Base-by-base conservation (phyloP, 2,888 invertebrate genomes). In the Agrotis clavis region DNA sequence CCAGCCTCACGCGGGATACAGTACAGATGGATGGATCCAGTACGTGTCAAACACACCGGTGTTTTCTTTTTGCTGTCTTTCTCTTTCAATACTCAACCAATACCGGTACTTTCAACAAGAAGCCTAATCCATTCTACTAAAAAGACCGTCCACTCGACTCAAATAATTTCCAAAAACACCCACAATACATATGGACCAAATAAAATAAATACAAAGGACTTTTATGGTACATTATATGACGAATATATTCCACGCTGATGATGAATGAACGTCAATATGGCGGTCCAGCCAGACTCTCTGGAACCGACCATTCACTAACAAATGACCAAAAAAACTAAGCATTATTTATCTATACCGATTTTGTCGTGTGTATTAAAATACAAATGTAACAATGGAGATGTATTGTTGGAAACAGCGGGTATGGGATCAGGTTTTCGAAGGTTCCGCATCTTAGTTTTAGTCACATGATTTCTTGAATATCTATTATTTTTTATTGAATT, bases 331-430 rank as follows among this genome's bases (percentile, higher is more conserved):
- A 93, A 93, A 93, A 88, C 81, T 74, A 78, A 88, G 87, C 90
- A 91, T 95, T 94, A 95, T 95, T 95, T 95, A 95, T 95, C 93
- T 93, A 92, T 90, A 90, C 91, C 90, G 89, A 92, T 93, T 92
- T 90, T 90, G 92, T 93, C 94, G 92, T 93, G 91, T 93, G 92
- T 94, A 95, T 96, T 95, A 95, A 94, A 95, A 95, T 95, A 95
- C 94, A 94, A 94, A 95, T 91, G 91, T 90, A 90, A 95, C 94
- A 95, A 94, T 93, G 92, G 92, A 90, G 91, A 90, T 90, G 91
- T 90, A 91, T 94, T 95, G 94, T 94, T 92, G 90, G 90, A 90
- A 92, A 90, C 91, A 90, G 90, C 90, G 90, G 90, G 90, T 92
- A 93, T 93, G 21, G 25, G 21, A 30, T 62, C 6, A 30, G 54